Evolutionary conservation across 2,113 vertebrate species (phyloP).

Genomic region (Indicator maculatus): DNA sequence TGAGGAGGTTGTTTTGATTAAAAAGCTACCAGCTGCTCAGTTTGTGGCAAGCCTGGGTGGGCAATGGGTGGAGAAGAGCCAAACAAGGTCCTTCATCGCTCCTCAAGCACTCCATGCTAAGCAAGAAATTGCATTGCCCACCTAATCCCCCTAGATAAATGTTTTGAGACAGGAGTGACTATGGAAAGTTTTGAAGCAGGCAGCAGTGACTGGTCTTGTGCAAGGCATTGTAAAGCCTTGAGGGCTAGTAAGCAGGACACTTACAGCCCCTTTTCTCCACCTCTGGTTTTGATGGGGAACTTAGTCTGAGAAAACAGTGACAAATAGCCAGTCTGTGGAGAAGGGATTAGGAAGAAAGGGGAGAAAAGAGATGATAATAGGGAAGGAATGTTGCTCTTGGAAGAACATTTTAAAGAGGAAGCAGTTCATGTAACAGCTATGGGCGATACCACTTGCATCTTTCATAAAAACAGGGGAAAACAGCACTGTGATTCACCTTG

Average conservation of each 20-base stretch:
- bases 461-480: constrained; percentile 17
- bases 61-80: rapidly evolving
- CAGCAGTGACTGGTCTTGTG: rapidly evolving
- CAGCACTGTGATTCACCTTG: neutral
- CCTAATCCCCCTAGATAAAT: rapidly evolving
- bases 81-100: neutral
- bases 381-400: constrained; percentile 58
- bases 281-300: neutral
- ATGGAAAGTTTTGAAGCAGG: neutral
- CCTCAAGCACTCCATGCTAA: neutral
- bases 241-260: neutral
- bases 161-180: neutral
- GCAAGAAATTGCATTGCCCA: neutral
- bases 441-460: constrained; percentile 23
- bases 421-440: constrained; percentile 33
- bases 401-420: constrained; percentile 41
- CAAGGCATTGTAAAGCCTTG: neutral
- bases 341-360: constrained; percentile 14
- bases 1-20: neutral
- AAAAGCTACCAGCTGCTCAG: neutral
- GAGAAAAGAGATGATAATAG: constrained; percentile 37
- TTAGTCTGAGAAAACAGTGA: constrained; percentile 11
- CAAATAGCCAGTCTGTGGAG: neutral
- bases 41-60: neutral
- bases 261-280: neutral